Percentiles rank a stretch among this genome's conserved stretches.
These are phyloP conservation scores for Pseudochirops corinnae DNA, from an alignment of 2,797 vertebrate genomes.

Conservation along the genomic window DNA sequence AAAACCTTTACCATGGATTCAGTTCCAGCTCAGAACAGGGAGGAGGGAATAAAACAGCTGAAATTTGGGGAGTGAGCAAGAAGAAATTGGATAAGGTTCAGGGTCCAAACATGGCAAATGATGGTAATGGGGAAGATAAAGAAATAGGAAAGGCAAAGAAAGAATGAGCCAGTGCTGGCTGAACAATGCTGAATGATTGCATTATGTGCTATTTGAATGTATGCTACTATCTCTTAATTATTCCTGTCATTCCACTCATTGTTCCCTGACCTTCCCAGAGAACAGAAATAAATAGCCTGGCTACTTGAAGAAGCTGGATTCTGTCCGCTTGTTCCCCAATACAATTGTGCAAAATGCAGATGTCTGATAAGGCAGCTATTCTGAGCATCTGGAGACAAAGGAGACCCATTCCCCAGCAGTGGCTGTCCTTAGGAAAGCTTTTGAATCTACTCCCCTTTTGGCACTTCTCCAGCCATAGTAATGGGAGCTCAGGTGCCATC, in stretches of 20 bases:
- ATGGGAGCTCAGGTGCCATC: neutral
- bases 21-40: neutral
- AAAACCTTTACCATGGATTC: conserved; percentile 28
- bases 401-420: neutral
- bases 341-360: conserved; percentile 56
- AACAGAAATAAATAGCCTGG: conserved; percentile 57
- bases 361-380: conserved; percentile 28
- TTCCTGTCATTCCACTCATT: conserved; percentile 45
- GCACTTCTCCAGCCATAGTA: neutral
- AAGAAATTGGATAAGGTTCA: neutral
- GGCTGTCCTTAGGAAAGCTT: neutral
- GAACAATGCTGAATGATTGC: neutral
- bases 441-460: conserved; percentile 44
- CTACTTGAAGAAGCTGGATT: conserved; percentile 50
- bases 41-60: neutral
- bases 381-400: neutral
- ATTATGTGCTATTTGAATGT: conserved; percentile 52
- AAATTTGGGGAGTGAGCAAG: conserved; percentile 32
- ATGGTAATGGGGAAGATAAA: conserved; percentile 3
- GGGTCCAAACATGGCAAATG: neutral
- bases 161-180: neutral
- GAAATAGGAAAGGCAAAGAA: neutral
- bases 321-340: conserved; percentile 37
- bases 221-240: conserved; percentile 51
- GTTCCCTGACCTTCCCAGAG: conserved; percentile 56